Percentiles rank a stretch among this genome's conserved stretches.
Evolutionary conservation across 2,113 vertebrate genomes (phyloP).

Genomic region (Illadopsis cleaveri): DNA sequence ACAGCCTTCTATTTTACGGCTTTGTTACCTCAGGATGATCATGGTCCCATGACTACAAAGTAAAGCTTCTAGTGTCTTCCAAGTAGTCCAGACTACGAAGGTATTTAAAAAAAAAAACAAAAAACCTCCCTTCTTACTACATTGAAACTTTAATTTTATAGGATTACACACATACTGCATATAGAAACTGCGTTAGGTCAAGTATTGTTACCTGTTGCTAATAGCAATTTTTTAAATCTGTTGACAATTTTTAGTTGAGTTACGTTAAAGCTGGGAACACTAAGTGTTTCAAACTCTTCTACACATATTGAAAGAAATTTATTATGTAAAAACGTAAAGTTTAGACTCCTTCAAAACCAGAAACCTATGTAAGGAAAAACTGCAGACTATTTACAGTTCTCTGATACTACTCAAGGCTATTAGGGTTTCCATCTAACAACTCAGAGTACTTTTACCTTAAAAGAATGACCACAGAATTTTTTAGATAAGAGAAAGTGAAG

Average conservation of each 20-base stretch:
- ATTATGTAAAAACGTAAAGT: neutral
- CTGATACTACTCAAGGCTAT: neutral
- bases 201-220: neutral
- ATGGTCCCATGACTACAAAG: neutral
- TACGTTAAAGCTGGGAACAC: neutral
- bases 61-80: neutral
- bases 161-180: neutral
- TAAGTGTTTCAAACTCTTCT: neutral
- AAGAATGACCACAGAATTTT: neutral
- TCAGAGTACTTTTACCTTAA: neutral
- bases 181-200: neutral
- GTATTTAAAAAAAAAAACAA: too few relatives aligned
- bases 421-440: neutral
- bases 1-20: neutral
- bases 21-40: neutral
- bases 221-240: neutral
- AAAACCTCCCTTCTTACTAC: neutral
- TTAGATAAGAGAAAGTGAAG: neutral
- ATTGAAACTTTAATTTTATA: neutral
- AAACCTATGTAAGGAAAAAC: neutral
- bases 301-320: neutral
- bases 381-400: neutral
- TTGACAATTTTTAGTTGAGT: neutral
- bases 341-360: neutral
- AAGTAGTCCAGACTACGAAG: neutral